A percentile compares a stretch with the other conserved stretches of the same genome.
Conservation (phyloP, 2,888 invertebrate genomes). For the Brachypterus glaber region DNA sequence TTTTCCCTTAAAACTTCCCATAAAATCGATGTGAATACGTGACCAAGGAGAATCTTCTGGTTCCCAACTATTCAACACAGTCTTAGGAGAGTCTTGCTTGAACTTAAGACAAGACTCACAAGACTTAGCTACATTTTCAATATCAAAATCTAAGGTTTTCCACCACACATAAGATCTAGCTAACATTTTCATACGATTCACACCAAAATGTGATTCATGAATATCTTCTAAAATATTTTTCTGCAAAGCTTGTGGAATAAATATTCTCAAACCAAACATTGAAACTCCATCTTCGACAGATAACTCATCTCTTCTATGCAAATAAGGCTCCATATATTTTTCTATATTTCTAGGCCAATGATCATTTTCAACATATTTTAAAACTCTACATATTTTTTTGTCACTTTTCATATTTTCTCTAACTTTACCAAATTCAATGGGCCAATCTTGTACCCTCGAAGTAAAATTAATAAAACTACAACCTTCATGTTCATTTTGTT, state of each 20-base stretch:
- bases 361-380: too few species aligned
- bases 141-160: constrained; percentile 6
- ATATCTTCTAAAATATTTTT: constrained; percentile 2
- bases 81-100: not conserved
- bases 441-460: too few species aligned
- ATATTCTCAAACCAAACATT: constrained; percentile 5
- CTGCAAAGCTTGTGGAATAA: constrained; percentile 3
- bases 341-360: too few species aligned
- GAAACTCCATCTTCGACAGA: not conserved
- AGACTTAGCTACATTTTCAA: constrained; percentile 4
- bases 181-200: too few species aligned
- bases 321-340: constrained; percentile 3
- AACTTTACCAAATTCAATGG: too few species aligned
- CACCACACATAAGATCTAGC: too few species aligned
- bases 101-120: constrained; percentile 3
- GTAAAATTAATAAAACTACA: too few species aligned
- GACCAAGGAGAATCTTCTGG: too few species aligned
- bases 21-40: too few species aligned
- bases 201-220: constrained; percentile 23
- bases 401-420: too few species aligned
- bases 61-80: not conserved
- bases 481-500: too few species aligned
- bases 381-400: not conserved
- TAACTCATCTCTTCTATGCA: constrained; percentile 2
- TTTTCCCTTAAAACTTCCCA: constrained; percentile 2